A percentile compares a stretch with the other conserved stretches of the same genome.
These are phyloP conservation scores for Ommatoiulus sabulosus DNA, from an alignment of 2,888 invertebrate species.

Conservation along the genomic window DNA sequence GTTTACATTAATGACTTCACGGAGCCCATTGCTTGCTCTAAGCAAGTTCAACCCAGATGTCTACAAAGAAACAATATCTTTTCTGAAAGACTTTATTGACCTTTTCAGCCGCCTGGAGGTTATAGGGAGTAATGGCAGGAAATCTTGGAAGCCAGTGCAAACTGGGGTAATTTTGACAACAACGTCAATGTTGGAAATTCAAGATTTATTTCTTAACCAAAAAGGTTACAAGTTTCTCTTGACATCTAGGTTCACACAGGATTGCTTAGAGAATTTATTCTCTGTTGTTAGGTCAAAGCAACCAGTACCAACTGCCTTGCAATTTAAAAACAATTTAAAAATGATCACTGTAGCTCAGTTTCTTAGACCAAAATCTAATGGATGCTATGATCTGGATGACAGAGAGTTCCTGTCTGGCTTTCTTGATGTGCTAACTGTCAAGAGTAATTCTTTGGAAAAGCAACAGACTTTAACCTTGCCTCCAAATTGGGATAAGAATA, in stretches of 20 bases:
- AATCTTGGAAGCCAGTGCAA: conserved; percentile 32
- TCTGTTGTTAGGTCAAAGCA: neutral
- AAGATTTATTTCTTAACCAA: conserved; percentile 18
- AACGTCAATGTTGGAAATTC: conserved; percentile 10
- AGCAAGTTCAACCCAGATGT: conserved; percentile 5
- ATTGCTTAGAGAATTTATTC: neutral
- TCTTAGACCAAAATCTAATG: neutral
- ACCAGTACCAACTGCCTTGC: neutral
- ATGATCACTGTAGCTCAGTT: neutral
- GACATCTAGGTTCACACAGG: conserved; percentile 25
- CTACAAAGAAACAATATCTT: conserved; percentile 45
- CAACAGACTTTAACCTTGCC: neutral
- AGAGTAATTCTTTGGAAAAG: conserved; percentile 26
- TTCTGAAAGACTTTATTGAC: neutral
- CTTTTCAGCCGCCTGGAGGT: conserved; percentile 13
- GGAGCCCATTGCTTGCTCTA: conserved; percentile 24
- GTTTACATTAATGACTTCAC: conserved; percentile 41
- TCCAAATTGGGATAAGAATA: conserved; percentile 19
- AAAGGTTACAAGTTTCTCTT: neutral
- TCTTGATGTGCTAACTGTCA: conserved; percentile 26
- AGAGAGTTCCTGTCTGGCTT: conserved; percentile 31
- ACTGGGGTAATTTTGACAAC: neutral
- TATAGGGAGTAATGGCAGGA: conserved; percentile 4
- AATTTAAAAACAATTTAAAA: conserved; percentile 30
- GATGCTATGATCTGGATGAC: conserved; percentile 10